Evolutionary conservation across 2,888 invertebrate species (phyloP), one percentile per base, ranked within the genome.

Genomic region (Anthoptus insignis): DNA sequence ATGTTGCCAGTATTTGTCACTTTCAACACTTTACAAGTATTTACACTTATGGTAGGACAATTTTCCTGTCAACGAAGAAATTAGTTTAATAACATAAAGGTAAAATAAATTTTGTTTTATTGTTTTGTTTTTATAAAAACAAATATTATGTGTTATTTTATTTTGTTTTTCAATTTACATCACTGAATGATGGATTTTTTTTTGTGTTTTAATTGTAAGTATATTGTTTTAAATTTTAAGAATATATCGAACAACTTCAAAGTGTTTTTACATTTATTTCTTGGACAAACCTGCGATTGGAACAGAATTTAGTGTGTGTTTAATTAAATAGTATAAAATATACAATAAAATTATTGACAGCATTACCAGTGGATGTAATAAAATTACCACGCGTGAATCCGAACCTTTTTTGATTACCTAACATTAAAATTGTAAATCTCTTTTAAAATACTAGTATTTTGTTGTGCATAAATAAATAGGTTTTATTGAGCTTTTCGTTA

Each of bases 171-270:
- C 27, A 42, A 39, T 11, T 11, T 34, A 49, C 49, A 65, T 47
- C 32, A 53, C 27, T 21, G 16, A 42, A 29, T 24, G 59, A 52
- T 60, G 59, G 21, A 42, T 39, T 60, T 60, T 60, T 60, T 52
- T 60, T 60, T 39, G 50, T 52, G 50, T 60, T 66, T 61, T 59
- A 65, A 67, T 59, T 65, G 37, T 53, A n/a, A n/a, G n/a, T n/a
- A 64, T 42, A 52, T 60, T 60, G 52, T 60, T 60, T 59, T 60
- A 60, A 60, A 42, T 60, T 34, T 60, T 60, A 52, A 60, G 59
- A 60, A 60, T 60, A 60, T 52, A 52, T 19, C 39, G 52, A 52
- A 60, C 59, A 60, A 60, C 59, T 39, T 29, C 14, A 9, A 39
- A 58, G 49, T 24, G n/a, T 64, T 65, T 59, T 64, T 54, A 37